phyloP scores from a whole-genome alignment of 2,888 invertebrate genomes.

The Drosophila nigritarsus region DNA sequence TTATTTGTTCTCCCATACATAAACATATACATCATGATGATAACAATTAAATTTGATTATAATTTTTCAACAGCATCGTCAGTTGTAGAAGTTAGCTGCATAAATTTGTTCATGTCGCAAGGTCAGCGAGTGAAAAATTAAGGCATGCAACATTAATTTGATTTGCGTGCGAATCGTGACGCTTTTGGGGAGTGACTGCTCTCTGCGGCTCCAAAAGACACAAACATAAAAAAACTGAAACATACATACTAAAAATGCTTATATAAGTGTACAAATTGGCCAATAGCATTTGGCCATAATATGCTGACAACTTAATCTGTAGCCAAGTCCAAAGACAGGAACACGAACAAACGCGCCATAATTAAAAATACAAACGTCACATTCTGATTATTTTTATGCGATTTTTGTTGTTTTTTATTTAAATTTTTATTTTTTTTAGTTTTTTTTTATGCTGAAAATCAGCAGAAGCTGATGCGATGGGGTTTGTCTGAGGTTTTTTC shows the following conservation, averaged over 20 bases:
- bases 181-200: slow-evolving; percentile 46
- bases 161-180: slow-evolving; percentile 76
- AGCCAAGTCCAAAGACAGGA: slow-evolving; percentile 61
- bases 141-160: slow-evolving; percentile 79
- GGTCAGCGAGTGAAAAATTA: slow-evolving; percentile 69
- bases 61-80: slow-evolving; percentile 61
- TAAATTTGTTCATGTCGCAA: slow-evolving; percentile 75
- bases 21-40: slow-evolving; percentile 78
- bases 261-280: slow-evolving; percentile 59
- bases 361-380: slow-evolving; percentile 76
- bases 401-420: slow-evolving; percentile 21
- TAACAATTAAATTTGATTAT: slow-evolving; percentile 81
- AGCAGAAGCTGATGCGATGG: slow-evolving; percentile 33
- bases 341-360: slow-evolving; percentile 65
- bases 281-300: slow-evolving; percentile 59
- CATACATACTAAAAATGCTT: slow-evolving; percentile 27
- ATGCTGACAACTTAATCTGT: slow-evolving; percentile 75
- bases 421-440: not conserved
- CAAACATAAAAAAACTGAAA: slow-evolving; percentile 6
- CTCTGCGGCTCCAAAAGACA: slow-evolving; percentile 8
- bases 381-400: slow-evolving; percentile 40
- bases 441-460: slow-evolving; percentile 28
- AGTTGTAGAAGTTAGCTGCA: slow-evolving; percentile 47
- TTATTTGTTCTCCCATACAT: slow-evolving; percentile 33
- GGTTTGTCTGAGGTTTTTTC: not conserved